Conservation (phyloP, 2,113 vertebrate genomes). For the Nothoprocta perdicaria region DNA sequence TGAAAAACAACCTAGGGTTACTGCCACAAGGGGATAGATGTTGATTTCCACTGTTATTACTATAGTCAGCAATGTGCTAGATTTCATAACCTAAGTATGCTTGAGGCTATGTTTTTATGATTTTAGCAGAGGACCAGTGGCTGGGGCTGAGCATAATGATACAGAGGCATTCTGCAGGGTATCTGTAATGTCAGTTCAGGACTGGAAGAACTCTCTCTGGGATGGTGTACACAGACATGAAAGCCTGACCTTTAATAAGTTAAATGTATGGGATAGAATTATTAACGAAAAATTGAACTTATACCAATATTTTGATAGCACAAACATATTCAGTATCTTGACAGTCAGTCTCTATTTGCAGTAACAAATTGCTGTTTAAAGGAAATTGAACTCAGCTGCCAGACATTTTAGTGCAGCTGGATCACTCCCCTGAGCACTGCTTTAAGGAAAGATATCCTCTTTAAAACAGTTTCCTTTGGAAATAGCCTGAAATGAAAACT, state of each 20-base stretch:
- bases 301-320: neutral
- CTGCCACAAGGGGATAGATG: neutral
- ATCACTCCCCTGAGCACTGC: neutral
- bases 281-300: neutral
- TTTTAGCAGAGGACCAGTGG: neutral
- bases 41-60: neutral
- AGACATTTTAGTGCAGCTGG: neutral
- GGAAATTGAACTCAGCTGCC: neutral
- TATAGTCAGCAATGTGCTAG: neutral
- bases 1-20: neutral
- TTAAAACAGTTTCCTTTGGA: neutral
- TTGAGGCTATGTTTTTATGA: neutral
- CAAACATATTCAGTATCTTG: neutral
- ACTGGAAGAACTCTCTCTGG: neutral
- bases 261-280: rapidly evolving
- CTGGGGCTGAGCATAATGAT: neutral
- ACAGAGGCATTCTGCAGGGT: neutral
- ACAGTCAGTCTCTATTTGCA: neutral
- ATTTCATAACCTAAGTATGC: neutral
- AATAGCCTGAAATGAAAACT: neutral
- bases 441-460: neutral
- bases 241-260: neutral
- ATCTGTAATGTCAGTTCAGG: rapidly evolving
- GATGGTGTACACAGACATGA: neutral
- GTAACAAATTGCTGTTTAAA: neutral